Percentiles rank a stretch among this genome's conserved stretches.
Conservation (phyloP, 2,888 invertebrate genomes). For the Unio pictorum region DNA sequence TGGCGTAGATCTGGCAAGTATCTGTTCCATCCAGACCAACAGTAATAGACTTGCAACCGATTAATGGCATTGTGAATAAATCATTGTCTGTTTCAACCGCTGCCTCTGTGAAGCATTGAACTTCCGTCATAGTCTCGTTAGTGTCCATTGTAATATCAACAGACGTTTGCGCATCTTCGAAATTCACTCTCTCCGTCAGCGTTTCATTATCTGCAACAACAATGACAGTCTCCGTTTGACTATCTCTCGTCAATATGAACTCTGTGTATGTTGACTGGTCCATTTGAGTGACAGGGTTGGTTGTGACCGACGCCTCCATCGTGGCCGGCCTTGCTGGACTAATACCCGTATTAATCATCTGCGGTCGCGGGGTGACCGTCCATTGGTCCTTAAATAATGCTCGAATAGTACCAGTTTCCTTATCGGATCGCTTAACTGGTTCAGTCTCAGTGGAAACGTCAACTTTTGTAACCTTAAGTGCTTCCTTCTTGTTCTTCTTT, state of each 20-base stretch:
- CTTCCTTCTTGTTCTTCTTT: slow-evolving; percentile 32
- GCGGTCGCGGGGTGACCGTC: slow-evolving; percentile 54
- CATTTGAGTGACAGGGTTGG: slow-evolving; percentile 48
- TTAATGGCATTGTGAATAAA: slow-evolving; percentile 9
- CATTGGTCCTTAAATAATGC: slow-evolving; percentile 51
- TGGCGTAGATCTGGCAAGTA: slow-evolving; percentile 5
- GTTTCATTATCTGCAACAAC: slow-evolving; percentile 59
- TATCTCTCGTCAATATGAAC: slow-evolving; percentile 42
- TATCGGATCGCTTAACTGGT: slow-evolving; percentile 39
- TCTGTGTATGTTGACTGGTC: slow-evolving; percentile 61
- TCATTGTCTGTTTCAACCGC: slow-evolving; percentile 42
- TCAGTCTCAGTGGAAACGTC: slow-evolving; percentile 45
- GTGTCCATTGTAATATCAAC: slow-evolving; percentile 44
- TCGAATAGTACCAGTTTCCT: slow-evolving; percentile 48
- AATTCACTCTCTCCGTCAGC: slow-evolving; percentile 47
- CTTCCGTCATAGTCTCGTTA: slow-evolving; percentile 50
- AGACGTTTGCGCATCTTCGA: slow-evolving; percentile 56
- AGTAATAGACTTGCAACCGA: slow-evolving; percentile 3
- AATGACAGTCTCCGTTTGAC: slow-evolving; percentile 48
- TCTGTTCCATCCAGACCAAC: slow-evolving; percentile 8
- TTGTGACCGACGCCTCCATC: slow-evolving; percentile 51
- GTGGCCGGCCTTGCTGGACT: slow-evolving; percentile 56
- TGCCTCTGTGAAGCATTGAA: slow-evolving; percentile 31
- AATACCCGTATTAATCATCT: slow-evolving; percentile 56
- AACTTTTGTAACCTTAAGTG: not conserved